phyloP scores from a whole-genome alignment of 2,797 vertebrate genomes.

The Malacoraja senta region DNA sequence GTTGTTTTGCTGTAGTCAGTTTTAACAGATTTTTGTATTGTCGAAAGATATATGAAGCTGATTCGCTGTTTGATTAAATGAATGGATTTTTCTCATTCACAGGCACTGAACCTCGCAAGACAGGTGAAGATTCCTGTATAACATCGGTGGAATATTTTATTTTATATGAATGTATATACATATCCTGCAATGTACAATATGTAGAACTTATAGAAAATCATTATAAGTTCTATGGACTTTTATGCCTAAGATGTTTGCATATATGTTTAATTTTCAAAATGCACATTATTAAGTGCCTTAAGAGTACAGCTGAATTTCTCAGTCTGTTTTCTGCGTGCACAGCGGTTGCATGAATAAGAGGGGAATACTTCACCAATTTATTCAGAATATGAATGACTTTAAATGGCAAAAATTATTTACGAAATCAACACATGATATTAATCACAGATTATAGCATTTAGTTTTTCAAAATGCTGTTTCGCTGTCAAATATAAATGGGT shows the following conservation, averaged over 20 bases:
- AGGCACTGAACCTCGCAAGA: conserved; percentile 65
- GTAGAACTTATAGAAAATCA: conserved; percentile 60
- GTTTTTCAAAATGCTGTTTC: neutral
- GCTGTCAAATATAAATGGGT: neutral
- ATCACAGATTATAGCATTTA: neutral
- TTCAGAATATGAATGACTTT: neutral
- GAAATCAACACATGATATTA: neutral
- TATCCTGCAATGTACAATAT: conserved; percentile 41
- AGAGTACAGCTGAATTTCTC: conserved; percentile 48
- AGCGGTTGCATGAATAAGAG: neutral
- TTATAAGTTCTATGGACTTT: conserved; percentile 54
- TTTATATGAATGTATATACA: conserved; percentile 12
- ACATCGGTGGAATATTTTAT: conserved; percentile 40
- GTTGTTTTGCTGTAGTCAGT: neutral
- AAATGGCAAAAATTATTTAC: neutral
- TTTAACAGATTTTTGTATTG: neutral
- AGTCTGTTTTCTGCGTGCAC: neutral
- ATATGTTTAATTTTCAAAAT: conserved; percentile 62
- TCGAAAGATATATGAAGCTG: neutral
- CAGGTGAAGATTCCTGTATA: conserved; percentile 61
- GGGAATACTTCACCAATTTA: neutral
- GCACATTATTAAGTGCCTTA: conserved; percentile 68
- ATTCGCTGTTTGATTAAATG: neutral
- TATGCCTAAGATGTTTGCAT: conserved; percentile 59
- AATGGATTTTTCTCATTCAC: conserved; percentile 45